Conservation (phyloP, 1,140 invertebrate species). For the Drosophila repleta region DNA sequence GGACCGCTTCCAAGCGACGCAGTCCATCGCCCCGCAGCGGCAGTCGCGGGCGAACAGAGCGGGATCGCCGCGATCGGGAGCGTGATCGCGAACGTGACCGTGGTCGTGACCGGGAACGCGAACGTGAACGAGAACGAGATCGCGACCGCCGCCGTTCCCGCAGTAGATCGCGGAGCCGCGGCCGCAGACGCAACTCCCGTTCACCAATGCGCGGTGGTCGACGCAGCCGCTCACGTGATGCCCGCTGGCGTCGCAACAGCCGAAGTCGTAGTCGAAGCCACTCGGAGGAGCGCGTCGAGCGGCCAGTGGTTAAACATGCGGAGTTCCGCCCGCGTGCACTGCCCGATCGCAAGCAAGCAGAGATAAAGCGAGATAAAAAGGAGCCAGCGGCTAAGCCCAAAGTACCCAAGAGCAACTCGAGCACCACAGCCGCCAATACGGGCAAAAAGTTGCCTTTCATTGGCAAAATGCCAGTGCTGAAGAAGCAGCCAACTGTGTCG, state of each 20-base stretch:
- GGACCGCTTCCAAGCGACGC: slow-evolving; percentile 36
- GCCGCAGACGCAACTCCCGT: slow-evolving; percentile 47
- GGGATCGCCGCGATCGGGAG: slow-evolving; percentile 25
- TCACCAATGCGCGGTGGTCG: slow-evolving; percentile 44
- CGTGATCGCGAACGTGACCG: slow-evolving; percentile 42
- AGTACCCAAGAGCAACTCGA: slow-evolving; percentile 20
- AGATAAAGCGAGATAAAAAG: slow-evolving; percentile 84
- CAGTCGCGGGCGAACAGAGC: slow-evolving; percentile 62
- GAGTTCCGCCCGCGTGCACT: slow-evolving; percentile 74
- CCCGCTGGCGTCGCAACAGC: slow-evolving; percentile 54
- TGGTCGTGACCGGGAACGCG: slow-evolving; percentile 42
- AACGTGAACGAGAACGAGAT: slow-evolving; percentile 52
- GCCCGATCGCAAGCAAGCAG: slow-evolving; percentile 57
- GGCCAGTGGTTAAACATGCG: slow-evolving; percentile 76
- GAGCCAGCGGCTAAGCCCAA: slow-evolving; percentile 50
- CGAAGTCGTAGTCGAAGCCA: slow-evolving; percentile 62
- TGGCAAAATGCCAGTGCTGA: slow-evolving; percentile 88
- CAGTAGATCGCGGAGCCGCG: slow-evolving; percentile 53
- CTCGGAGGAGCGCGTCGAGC: slow-evolving; percentile 67
- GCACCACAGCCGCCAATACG: slow-evolving; percentile 29
- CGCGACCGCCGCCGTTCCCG: slow-evolving; percentile 51
- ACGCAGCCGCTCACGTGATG: slow-evolving; percentile 53
- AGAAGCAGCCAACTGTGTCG: slow-evolving; percentile 84
- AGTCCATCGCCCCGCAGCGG: slow-evolving; percentile 52
- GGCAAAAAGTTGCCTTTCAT: slow-evolving; percentile 88